These are phyloP conservation scores for Rhodinocichla rosea DNA, from an alignment of 2,113 vertebrate genomes.

Conservation along the genomic window DNA sequence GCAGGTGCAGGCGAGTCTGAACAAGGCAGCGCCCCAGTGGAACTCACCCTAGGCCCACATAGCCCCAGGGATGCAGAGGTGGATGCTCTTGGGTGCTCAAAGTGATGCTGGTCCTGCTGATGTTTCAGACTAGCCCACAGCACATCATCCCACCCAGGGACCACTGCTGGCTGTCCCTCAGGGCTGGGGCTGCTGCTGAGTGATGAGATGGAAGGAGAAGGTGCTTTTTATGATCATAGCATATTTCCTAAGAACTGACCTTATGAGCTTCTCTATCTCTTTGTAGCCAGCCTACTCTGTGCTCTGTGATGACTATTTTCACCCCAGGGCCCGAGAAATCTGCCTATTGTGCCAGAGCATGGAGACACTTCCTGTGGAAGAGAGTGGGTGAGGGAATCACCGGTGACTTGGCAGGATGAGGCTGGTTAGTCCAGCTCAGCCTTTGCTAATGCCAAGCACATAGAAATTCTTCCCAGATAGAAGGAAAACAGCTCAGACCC, in stretches of 20 bases:
- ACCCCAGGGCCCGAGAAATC: background rate
- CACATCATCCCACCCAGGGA: background rate
- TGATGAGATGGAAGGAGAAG: background rate
- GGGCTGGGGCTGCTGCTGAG: background rate
- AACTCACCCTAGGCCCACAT: background rate
- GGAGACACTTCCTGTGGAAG: background rate
- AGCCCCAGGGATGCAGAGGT: background rate
- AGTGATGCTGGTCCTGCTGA: background rate
- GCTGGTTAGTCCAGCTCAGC: background rate
- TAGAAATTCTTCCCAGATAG: background rate
- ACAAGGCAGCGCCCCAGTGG: background rate
- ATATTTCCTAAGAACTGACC: background rate
- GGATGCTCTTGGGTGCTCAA: background rate
- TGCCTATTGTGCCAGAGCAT: background rate
- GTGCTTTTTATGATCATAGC: background rate
- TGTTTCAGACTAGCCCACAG: fast-evolving
- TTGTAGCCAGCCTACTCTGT: background rate
- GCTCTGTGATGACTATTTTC: background rate
- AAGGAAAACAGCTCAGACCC: background rate
- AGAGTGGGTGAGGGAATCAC: background rate
- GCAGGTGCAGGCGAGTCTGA: background rate
- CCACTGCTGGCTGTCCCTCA: background rate
- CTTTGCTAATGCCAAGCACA: background rate
- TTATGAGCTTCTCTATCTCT: background rate
- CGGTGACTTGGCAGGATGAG: background rate